Evolutionary conservation across 2,888 invertebrate species (phyloP).

Genomic region (Athripsodes cinereus): DNA sequence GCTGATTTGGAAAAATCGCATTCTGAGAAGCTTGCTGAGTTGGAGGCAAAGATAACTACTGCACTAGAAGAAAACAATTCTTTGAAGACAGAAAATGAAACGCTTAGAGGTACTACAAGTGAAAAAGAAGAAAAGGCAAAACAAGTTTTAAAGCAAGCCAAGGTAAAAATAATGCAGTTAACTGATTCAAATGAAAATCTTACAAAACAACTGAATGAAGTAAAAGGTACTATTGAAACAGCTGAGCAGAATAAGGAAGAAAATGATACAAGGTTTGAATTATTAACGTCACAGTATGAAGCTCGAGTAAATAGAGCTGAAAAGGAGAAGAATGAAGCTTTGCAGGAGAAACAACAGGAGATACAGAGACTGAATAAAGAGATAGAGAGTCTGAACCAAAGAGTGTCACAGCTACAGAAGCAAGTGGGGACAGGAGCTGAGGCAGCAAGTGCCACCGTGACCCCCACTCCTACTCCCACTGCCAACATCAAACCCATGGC

Average conservation of each 20-base stretch:
- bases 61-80: slow-evolving; percentile 57
- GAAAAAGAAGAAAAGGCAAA: slow-evolving; percentile 63
- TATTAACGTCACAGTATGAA: slow-evolving; percentile 65
- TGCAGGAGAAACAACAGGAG: slow-evolving; percentile 45
- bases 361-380: slow-evolving; percentile 49
- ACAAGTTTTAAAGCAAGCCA: slow-evolving; percentile 65
- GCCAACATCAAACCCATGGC: slow-evolving; percentile 95
- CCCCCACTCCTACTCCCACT: slow-evolving; percentile 61
- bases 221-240: slow-evolving; percentile 45
- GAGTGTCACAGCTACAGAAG: slow-evolving; percentile 61
- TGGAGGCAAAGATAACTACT: slow-evolving; percentile 40
- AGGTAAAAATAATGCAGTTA: slow-evolving; percentile 64
- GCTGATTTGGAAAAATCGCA: slow-evolving; percentile 35
- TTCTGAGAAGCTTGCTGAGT: slow-evolving; percentile 39
- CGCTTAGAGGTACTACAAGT: slow-evolving; percentile 47
- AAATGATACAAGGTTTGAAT: slow-evolving; percentile 52
- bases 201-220: slow-evolving; percentile 52
- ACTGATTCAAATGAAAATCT: slow-evolving; percentile 63
- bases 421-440: slow-evolving; percentile 53
- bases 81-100: slow-evolving; percentile 60
- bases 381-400: slow-evolving; percentile 65
- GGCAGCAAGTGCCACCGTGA: slow-evolving; percentile 62
- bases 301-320: slow-evolving; percentile 62
- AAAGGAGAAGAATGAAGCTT: slow-evolving; percentile 63
- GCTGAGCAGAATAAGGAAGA: slow-evolving; percentile 52